Conservation (phyloP, 2,113 vertebrate genomes). For the Climacteris rufus region DNA sequence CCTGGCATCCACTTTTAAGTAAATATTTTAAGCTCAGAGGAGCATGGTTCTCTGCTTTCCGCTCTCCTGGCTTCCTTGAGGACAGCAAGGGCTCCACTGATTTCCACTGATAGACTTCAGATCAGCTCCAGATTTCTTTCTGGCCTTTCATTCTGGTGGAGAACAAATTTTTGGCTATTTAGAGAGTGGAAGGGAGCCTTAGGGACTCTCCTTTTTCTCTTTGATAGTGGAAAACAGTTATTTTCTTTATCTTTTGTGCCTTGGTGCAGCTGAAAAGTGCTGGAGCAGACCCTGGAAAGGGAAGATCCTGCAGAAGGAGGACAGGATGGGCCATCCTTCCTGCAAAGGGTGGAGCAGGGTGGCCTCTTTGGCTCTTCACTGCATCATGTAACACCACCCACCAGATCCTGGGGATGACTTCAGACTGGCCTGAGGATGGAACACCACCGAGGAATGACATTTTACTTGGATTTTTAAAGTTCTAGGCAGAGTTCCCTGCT, state of each 20-base stretch:
- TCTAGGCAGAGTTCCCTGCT: background rate
- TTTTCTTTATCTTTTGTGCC: background rate
- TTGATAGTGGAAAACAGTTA: background rate
- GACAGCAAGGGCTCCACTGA: background rate
- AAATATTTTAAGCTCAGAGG: background rate
- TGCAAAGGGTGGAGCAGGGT: background rate
- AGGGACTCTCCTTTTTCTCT: background rate
- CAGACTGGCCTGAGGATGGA: background rate
- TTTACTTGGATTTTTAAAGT: background rate
- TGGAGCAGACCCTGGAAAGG: background rate
- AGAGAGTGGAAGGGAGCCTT: background rate
- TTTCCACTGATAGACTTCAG: background rate
- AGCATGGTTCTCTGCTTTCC: background rate
- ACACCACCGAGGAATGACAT: background rate
- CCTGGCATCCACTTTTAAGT: background rate
- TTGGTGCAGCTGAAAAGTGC: background rate
- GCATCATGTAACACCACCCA: background rate
- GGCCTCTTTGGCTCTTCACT: background rate
- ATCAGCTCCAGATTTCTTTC: background rate
- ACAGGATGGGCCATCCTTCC: background rate
- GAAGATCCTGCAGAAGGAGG: background rate
- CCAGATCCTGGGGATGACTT: background rate
- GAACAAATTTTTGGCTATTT: background rate
- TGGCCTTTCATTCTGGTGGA: background rate
- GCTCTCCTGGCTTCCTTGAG: background rate